Conservation (phyloP, 2,888 invertebrate species). For the Morpho helenor region DNA sequence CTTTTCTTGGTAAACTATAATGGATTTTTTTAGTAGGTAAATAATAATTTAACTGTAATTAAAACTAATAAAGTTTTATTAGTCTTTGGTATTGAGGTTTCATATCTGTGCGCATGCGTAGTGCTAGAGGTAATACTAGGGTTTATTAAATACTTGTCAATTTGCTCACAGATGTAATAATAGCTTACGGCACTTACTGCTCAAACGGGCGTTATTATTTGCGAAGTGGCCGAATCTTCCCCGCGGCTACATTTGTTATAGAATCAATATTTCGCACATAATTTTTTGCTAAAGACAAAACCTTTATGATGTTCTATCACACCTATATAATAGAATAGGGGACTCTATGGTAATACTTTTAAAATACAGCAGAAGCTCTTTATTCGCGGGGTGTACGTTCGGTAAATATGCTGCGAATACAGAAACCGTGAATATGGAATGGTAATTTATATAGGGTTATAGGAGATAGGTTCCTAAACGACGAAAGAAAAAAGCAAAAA, state of each 20-base stretch:
- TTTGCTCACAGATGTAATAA: constrained; percentile 20
- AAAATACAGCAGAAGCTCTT: too few relatives aligned
- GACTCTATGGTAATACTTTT: too few relatives aligned
- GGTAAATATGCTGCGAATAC: too few relatives aligned
- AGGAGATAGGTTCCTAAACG: too few relatives aligned
- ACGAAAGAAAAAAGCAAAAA: too few relatives aligned
- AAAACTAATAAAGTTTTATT: too few relatives aligned
- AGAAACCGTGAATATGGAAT: too few relatives aligned
- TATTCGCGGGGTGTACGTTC: too few relatives aligned
- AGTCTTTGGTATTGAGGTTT: background rate
- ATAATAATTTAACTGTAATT: too few relatives aligned
- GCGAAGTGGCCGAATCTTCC: constrained; percentile 6
- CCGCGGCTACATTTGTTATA: constrained; percentile 6
- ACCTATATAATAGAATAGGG: background rate
- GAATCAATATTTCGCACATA: constrained; percentile 1
- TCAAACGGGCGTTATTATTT: constrained; percentile 6
- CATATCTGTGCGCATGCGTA: background rate
- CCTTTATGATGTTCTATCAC: background rate
- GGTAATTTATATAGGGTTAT: too few relatives aligned
- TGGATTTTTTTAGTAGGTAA: too few relatives aligned
- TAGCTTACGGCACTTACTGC: constrained; percentile 17
- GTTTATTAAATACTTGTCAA: constrained; percentile 16
- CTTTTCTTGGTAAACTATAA: too few relatives aligned
- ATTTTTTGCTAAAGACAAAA: background rate
- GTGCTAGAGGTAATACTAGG: background rate